Base-by-base conservation (phyloP, 2,797 vertebrate species). In the Chaenodraco wilsoni region DNA sequence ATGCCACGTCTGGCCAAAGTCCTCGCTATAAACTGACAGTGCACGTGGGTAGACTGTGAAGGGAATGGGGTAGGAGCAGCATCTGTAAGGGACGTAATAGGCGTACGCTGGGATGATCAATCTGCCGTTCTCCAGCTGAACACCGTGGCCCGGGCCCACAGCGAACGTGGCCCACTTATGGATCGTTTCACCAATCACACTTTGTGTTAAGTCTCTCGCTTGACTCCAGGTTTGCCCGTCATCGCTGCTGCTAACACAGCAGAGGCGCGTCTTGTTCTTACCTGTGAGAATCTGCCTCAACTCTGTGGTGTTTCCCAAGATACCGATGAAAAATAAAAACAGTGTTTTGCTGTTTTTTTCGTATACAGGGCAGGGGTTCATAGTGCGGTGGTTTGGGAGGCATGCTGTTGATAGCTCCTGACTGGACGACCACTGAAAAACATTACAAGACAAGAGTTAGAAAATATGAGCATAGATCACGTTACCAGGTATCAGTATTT, bases 341-440 rank as follows among this genome's bases (percentile, higher is more conserved):
- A 99, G 17, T 0, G 77, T 90, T 73, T 90, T 89, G n/a, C 51
- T 94, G 45, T 84, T 65, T 72, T 78, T 88, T 9, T 98, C 96
- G 71, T 94, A 97, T 31, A 99, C 95, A 0, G 97, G 96, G 68
- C 97, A 99, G 0, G 98, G 97, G 87, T 93, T 99, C 98, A 99
- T 99, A 65, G 96, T 96, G 76, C 98, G 97, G 82, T 92, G 91
- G 16, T 87, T 82, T 1, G 90, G 88, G 17, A 95, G 83, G 31
- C 58, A 69, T 4, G 93, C 95, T 4, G 87, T 83, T 0, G 62
- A 69, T 72, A 95, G 82, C 57, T 93, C 93, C 76, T 93, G 85
- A 48, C 81, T 83, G 14, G 90, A 78, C 0, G 91, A 93, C 95
- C 95, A 96, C 95, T 95, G 75, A 85, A 84, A 76, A 46, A 76